Evolutionary conservation across 2,888 invertebrate genomes (phyloP).

Genomic region (Rhabditophanes sp.): DNA sequence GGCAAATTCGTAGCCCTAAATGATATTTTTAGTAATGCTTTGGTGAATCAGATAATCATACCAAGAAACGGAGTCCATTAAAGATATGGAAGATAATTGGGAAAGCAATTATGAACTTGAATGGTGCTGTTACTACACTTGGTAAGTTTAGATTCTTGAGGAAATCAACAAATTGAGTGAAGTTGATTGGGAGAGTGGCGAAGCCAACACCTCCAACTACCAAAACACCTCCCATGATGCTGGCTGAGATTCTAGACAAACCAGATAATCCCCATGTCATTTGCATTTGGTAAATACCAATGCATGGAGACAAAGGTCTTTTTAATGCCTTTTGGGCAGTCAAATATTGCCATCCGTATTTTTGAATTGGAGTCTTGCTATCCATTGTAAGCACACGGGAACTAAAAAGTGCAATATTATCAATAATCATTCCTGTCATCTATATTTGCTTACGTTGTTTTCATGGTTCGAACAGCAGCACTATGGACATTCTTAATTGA

Average conservation of each 20-base stretch:
- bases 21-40: too few species aligned
- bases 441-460: too few species aligned
- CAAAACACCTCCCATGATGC: slow-evolving; percentile 41
- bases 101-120: slow-evolving; percentile 43
- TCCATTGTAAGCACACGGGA: too few species aligned
- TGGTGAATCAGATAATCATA: too few species aligned
- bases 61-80: slow-evolving; percentile 43
- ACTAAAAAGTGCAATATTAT: too few species aligned
- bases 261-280: slow-evolving; percentile 42
- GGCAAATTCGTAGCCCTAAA: slow-evolving; percentile 39
- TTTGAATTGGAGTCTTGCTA: slow-evolving; percentile 24
- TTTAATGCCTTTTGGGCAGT: slow-evolving; percentile 27
- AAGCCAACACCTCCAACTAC: slow-evolving; percentile 37
- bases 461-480: too few species aligned
- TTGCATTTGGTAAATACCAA: slow-evolving; percentile 41
- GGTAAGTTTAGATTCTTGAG: slow-evolving; percentile 33
- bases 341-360: slow-evolving; percentile 40
- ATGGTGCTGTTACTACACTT: slow-evolving; percentile 22
- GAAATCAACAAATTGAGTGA: slow-evolving; percentile 34
- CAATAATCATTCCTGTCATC: too few species aligned
- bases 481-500: too few species aligned
- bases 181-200: slow-evolving; percentile 35
- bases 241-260: slow-evolving; percentile 35
- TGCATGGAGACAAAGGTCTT: slow-evolving; percentile 42
- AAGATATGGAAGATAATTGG: slow-evolving; percentile 42